Conservation (phyloP, 1,140 invertebrate genomes). For the Caenorhabditis elegans region DNA sequence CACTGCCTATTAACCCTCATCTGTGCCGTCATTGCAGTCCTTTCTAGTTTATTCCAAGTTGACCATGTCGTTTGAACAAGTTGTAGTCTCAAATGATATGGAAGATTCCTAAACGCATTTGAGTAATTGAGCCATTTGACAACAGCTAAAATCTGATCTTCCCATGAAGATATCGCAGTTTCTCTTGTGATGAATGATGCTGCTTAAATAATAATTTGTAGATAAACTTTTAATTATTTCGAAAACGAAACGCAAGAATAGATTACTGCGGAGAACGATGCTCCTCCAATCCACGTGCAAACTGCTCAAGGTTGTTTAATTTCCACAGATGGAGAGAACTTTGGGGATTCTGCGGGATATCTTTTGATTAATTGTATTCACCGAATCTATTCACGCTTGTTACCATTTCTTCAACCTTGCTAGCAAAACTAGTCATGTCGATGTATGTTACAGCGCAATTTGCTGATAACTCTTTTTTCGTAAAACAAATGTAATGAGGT, state of each 20-base stretch:
- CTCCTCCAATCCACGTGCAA: background rate
- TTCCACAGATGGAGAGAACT: background rate
- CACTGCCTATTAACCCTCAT: background rate
- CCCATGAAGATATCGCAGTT: background rate
- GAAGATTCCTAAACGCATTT: background rate
- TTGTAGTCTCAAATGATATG: background rate
- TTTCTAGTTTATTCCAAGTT: background rate
- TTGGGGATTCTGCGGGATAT: no score
- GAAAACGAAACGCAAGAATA: background rate
- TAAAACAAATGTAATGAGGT: background rate
- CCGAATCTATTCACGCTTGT: background rate
- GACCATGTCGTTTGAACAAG: background rate
- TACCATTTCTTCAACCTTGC: background rate
- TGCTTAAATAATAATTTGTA: background rate
- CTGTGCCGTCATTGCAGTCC: background rate
- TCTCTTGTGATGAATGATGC: background rate
- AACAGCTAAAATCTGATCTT: background rate
- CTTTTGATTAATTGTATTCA: no score
- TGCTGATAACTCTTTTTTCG: background rate
- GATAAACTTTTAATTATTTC: background rate
- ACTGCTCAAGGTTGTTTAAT: background rate
- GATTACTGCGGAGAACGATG: background rate
- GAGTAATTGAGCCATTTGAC: background rate
- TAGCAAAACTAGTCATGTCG: background rate
- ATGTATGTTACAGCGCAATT: background rate